These are phyloP conservation scores for Stichodactyla helianthus DNA, from an alignment of 64 coral and sea anemone species.

Conservation along the genomic window DNA sequence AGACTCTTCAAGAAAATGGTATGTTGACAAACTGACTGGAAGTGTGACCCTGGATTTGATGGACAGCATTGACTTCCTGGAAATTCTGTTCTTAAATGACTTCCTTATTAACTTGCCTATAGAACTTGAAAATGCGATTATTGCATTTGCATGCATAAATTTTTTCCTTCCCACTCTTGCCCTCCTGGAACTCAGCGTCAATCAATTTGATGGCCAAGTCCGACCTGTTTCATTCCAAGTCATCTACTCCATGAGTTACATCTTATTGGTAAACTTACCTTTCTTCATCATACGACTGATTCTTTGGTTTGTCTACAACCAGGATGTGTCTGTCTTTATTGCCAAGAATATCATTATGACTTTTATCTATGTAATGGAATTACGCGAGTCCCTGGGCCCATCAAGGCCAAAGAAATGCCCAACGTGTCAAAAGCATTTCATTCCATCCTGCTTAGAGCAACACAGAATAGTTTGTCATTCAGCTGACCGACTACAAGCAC, in stretches of 20 bases:
- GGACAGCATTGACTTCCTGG: constrained; percentile 91
- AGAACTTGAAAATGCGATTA: constrained; percentile 71
- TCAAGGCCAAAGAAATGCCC: constrained; percentile 47
- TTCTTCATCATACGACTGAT: constrained; percentile 63
- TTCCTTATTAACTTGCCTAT: constrained; percentile 39
- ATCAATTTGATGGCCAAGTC: constrained; percentile 68
- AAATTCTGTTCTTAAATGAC: constrained; percentile 81
- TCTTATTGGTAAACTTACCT: constrained; percentile 74
- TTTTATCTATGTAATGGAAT: constrained; percentile 69
- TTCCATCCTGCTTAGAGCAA: constrained; percentile 29
- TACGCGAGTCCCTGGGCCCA: constrained; percentile 63
- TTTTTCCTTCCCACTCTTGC: constrained; percentile 87
- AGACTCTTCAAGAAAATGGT: constrained; percentile 49
- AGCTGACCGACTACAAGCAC: background rate
- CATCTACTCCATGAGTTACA: constrained; percentile 74
- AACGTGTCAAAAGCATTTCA: constrained; percentile 18
- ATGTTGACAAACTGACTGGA: constrained; percentile 71
- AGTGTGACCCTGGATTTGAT: constrained; percentile 79
- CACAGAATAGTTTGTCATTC: background rate
- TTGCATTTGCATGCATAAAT: constrained; percentile 93
- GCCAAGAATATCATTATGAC: constrained; percentile 83
- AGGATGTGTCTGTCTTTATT: constrained; percentile 90
- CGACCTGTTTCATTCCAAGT: constrained; percentile 50
- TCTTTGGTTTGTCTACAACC: constrained; percentile 55
- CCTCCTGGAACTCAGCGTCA: constrained; percentile 58